These are phyloP conservation scores for Syritta pipiens DNA, from an alignment of 2,888 invertebrate genomes.

Conservation along the genomic window DNA sequence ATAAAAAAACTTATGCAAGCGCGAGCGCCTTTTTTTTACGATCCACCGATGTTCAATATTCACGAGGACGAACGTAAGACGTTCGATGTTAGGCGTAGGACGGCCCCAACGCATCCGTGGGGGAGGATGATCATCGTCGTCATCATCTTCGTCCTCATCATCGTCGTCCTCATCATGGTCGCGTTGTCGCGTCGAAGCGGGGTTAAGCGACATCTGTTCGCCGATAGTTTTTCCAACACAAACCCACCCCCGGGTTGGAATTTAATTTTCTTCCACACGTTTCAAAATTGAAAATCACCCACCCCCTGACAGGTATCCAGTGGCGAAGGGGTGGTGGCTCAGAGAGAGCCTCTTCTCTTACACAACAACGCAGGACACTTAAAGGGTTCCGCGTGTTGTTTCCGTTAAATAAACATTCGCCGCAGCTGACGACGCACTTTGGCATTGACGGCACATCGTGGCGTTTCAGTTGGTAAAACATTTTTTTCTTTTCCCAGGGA, in stretches of 20 bases:
- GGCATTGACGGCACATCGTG: slow-evolving; percentile 9
- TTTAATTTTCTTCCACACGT: slow-evolving; percentile 53
- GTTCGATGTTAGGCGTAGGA: no score
- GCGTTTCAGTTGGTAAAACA: slow-evolving; percentile 39
- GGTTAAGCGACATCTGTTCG: slow-evolving; percentile 43
- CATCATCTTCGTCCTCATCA: slow-evolving; percentile 43
- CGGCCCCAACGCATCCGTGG: slow-evolving; percentile 23
- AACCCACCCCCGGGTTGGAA: slow-evolving; percentile 36
- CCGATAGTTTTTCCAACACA: slow-evolving; percentile 44
- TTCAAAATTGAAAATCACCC: slow-evolving; percentile 48
- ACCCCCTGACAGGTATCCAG: neutral
- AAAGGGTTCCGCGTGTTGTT: slow-evolving; percentile 35
- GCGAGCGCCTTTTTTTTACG: slow-evolving; percentile 61
- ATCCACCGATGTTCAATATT: slow-evolving; percentile 66
- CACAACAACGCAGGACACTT: slow-evolving; percentile 23
- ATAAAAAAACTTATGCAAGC: slow-evolving; percentile 62
- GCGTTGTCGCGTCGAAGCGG: slow-evolving; percentile 29
- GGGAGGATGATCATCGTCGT: slow-evolving; percentile 36
- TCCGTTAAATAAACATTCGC: slow-evolving; percentile 44
- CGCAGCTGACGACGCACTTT: slow-evolving; percentile 49
- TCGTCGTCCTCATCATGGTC: no score
- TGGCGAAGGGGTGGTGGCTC: no score
- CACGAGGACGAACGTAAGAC: no score
- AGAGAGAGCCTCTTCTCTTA: no score
- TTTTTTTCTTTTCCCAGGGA: slow-evolving; percentile 21